A percentile compares a stretch with the other conserved stretches of the same genome.
Conservation (phyloP, 2,888 invertebrate genomes). For the Mycalesis mineus region DNA sequence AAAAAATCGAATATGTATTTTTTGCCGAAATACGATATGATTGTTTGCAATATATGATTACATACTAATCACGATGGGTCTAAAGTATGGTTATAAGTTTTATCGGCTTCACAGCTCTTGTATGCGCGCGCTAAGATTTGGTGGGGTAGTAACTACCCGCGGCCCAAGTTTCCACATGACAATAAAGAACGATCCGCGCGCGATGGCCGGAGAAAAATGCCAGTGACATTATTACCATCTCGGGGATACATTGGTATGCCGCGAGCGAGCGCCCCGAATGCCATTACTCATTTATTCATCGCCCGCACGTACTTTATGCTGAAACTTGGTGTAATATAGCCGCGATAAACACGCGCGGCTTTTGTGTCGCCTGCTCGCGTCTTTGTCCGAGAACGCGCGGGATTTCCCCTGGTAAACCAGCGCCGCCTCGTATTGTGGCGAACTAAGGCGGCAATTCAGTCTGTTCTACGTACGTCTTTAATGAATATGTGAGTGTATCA, state of each 20-base stretch:
- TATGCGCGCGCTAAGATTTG: no score
- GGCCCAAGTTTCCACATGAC: conserved; percentile 7
- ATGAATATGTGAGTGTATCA: no score
- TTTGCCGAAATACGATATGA: no score
- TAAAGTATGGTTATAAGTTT: no score
- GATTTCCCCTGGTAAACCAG: no score
- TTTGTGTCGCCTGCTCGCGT: not conserved
- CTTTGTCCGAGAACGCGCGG: not conserved
- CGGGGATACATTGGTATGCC: conserved; percentile 69
- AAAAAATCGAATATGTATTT: no score
- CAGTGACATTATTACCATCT: conserved; percentile 67
- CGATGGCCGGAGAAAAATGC: conserved; percentile 64
- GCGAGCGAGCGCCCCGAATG: conserved; percentile 59
- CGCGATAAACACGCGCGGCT: conserved; percentile 28
- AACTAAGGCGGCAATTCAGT: no score
- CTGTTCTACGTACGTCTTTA: no score
- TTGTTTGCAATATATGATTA: no score
- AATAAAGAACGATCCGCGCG: conserved; percentile 56
- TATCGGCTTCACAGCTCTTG: no score
- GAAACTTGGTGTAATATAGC: conserved; percentile 36
- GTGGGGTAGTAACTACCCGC: not conserved
- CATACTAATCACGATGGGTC: no score
- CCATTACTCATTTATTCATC: conserved; percentile 75
- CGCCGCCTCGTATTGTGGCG: no score
- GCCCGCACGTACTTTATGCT: conserved; percentile 54